Conservation (phyloP, 2,797 vertebrate species). For the Selene dorsalis region DNA sequence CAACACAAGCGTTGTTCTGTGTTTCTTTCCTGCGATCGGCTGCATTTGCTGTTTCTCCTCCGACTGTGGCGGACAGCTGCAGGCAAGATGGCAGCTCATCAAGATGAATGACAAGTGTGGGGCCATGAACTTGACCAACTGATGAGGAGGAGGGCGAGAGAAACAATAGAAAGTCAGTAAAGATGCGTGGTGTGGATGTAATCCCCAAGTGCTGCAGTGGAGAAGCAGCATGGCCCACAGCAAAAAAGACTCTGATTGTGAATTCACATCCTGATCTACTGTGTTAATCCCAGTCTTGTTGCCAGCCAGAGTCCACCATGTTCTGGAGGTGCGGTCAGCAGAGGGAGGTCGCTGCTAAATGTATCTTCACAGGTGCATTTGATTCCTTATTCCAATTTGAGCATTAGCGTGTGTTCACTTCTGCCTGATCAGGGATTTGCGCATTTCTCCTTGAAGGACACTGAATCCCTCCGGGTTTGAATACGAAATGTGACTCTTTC, state of each 20-base stretch:
- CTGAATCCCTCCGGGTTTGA: constrained; percentile 40
- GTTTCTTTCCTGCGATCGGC: neutral
- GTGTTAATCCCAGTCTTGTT: constrained; percentile 17
- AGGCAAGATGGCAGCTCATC: neutral
- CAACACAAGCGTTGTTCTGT: neutral
- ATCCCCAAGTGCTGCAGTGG: neutral
- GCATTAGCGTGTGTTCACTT: neutral
- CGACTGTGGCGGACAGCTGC: neutral
- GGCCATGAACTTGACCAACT: neutral
- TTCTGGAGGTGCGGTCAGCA: constrained; percentile 46
- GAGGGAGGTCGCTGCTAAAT: constrained; percentile 17
- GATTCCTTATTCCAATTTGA: constrained; percentile 39
- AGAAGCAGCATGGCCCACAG: neutral
- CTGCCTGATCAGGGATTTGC: constrained; percentile 25
- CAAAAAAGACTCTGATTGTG: neutral
- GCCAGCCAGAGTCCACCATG: constrained; percentile 17
- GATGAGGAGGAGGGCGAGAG: neutral
- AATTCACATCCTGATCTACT: neutral
- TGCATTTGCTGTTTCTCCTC: neutral
- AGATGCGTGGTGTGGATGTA: neutral
- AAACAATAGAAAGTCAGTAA: neutral
- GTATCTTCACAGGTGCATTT: constrained; percentile 19
- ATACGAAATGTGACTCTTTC: constrained; percentile 48
- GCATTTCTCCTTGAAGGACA: constrained; percentile 56
- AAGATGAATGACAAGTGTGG: neutral